Conservation (phyloP, 2,888 invertebrate species). For the Andrena hattorfiana region DNA sequence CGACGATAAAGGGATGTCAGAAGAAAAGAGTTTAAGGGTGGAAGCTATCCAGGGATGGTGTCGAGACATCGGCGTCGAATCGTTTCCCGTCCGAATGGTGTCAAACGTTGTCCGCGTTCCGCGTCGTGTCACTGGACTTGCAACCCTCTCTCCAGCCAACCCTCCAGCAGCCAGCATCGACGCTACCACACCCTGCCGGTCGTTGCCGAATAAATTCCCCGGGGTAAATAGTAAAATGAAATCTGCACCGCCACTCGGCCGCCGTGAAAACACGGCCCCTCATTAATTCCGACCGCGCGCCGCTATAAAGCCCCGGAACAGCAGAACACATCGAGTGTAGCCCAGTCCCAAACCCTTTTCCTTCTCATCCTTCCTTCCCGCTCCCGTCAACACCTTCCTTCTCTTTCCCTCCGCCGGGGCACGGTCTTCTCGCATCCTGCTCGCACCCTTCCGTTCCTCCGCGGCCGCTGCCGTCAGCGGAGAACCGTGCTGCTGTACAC, state of each 20-base stretch:
- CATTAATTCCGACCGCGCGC: slow-evolving; percentile 77
- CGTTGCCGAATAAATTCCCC: slow-evolving; percentile 77
- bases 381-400: background rate
- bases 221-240: slow-evolving; percentile 79
- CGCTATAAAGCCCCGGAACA: slow-evolving; percentile 76
- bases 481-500: slow-evolving; percentile 44
- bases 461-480: slow-evolving; percentile 17
- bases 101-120: slow-evolving; percentile 46
- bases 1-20: background rate
- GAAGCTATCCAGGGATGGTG: background rate
- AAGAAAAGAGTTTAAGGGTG: background rate
- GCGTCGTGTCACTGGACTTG: slow-evolving; percentile 30
- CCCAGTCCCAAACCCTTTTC: slow-evolving; percentile 54
- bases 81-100: no score
- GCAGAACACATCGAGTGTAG: slow-evolving; percentile 71
- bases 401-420: background rate
- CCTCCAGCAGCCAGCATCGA: slow-evolving; percentile 30
- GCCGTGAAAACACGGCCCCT: slow-evolving; percentile 79
- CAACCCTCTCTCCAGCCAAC: slow-evolving; percentile 10
- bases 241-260: slow-evolving; percentile 76
- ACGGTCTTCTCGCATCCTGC: slow-evolving; percentile 3
- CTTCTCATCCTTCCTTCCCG: slow-evolving; percentile 26
- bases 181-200: slow-evolving; percentile 43
- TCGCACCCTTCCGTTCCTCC: slow-evolving; percentile 24
- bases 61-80: no score